A percentile compares a stretch with the other conserved stretches of the same genome.
Evolutionary conservation across 1,140 invertebrate genomes (phyloP).

Genomic region (Monochamus saltuarius): DNA sequence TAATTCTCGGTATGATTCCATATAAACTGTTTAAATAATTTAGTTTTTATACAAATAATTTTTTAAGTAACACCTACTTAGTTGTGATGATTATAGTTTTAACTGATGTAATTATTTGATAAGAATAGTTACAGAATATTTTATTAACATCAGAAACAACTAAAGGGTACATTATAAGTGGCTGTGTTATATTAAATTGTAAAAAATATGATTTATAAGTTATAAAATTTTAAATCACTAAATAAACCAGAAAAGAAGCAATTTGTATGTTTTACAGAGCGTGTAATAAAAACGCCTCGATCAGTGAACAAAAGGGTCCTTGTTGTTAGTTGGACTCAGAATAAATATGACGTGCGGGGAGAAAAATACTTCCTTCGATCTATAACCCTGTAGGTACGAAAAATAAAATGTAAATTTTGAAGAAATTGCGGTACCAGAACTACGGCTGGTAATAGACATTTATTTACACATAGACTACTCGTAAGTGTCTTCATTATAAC

Average conservation of each 20-base stretch:
- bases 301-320: constrained; percentile 29
- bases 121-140: too few relatives aligned
- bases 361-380: neutral
- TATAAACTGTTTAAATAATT: too few relatives aligned
- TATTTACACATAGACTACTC: neutral
- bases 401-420: constrained; percentile 22
- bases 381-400: constrained; percentile 16
- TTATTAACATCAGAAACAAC: too few relatives aligned
- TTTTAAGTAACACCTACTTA: too few relatives aligned
- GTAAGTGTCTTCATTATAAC: neutral
- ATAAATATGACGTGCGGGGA: constrained; percentile 26
- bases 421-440: neutral
- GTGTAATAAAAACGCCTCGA: constrained; percentile 30
- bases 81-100: too few relatives aligned
- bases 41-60: too few relatives aligned
- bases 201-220: constrained; percentile 26
- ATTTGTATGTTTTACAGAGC: constrained; percentile 33
- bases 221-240: constrained; percentile 31
- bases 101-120: too few relatives aligned
- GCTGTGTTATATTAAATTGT: too few relatives aligned
- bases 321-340: constrained; percentile 28
- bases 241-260: constrained; percentile 30
- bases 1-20: too few relatives aligned
- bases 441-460: neutral
- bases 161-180: too few relatives aligned